Evolutionary conservation across 1,140 invertebrate species (phyloP).

Genomic region (Schlechtendalia chinensis): DNA sequence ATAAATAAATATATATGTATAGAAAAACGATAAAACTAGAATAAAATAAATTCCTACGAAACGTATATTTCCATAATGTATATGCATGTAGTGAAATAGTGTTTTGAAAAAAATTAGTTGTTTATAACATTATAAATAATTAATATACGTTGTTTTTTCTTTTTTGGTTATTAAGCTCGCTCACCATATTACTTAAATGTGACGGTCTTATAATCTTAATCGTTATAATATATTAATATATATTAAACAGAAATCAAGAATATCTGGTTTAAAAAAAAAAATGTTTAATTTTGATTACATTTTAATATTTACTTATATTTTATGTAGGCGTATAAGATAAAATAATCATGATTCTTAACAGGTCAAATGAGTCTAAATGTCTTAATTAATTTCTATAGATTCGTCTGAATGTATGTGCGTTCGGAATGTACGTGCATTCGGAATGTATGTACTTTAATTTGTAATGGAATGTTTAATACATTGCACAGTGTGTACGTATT

Average conservation of each 20-base stretch:
- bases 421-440: neutral
- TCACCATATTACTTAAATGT: neutral
- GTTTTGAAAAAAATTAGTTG: too few species aligned
- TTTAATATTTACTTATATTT: too few species aligned
- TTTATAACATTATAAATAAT: too few species aligned
- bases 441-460: neutral
- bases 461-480: neutral
- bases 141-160: too few species aligned
- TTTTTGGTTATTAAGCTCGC: neutral
- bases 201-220: neutral
- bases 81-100: too few species aligned
- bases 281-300: too few species aligned
- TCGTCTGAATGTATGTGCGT: neutral
- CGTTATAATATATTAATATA: neutral
- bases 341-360: neutral
- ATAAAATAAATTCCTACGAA: neutral
- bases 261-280: neutral
- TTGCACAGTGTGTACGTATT: neutral
- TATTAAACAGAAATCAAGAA: slow-evolving; percentile 13
- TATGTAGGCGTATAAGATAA: neutral
- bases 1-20: neutral
- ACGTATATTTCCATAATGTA: neutral
- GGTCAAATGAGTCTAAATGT: neutral
- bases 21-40: neutral
- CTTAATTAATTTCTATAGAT: neutral